These are phyloP conservation scores for Amphilophus citrinellus DNA, from an alignment of 2,113 vertebrate species.

Conservation along the genomic window DNA sequence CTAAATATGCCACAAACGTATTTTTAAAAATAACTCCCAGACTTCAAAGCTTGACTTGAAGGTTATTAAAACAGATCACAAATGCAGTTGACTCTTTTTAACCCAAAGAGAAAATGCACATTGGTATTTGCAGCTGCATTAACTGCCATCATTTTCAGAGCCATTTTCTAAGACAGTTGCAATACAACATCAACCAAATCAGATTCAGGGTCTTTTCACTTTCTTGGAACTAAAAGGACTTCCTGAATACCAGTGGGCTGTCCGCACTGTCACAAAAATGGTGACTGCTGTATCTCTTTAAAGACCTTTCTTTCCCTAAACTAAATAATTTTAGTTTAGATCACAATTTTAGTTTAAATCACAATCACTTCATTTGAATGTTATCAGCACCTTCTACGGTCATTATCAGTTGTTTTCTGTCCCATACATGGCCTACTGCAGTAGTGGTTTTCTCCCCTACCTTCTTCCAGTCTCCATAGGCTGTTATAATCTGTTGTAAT, in stretches of 20 bases:
- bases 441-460: not conserved
- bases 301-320: not conserved
- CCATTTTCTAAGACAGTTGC: not conserved
- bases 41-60: not conserved
- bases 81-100: not conserved
- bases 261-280: not conserved
- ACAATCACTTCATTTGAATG: too few relatives aligned
- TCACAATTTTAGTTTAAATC: too few relatives aligned
- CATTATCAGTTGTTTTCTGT: not conserved
- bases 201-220: not conserved
- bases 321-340: not conserved
- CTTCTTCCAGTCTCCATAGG: not conserved
- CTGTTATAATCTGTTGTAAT: not conserved
- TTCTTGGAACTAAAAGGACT: too few relatives aligned
- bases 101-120: not conserved
- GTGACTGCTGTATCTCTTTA: not conserved
- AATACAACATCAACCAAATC: not conserved
- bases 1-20: not conserved
- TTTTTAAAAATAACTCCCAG: slow-evolving; percentile 1
- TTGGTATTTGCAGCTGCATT: not conserved
- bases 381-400: not conserved
- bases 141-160: not conserved
- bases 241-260: not conserved
- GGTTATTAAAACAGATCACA: not conserved
- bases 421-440: not conserved